Evolutionary conservation across 2,113 vertebrate genomes (phyloP), one percentile per base, ranked within the genome.

Genomic region (Macquaria ambigua): DNA sequence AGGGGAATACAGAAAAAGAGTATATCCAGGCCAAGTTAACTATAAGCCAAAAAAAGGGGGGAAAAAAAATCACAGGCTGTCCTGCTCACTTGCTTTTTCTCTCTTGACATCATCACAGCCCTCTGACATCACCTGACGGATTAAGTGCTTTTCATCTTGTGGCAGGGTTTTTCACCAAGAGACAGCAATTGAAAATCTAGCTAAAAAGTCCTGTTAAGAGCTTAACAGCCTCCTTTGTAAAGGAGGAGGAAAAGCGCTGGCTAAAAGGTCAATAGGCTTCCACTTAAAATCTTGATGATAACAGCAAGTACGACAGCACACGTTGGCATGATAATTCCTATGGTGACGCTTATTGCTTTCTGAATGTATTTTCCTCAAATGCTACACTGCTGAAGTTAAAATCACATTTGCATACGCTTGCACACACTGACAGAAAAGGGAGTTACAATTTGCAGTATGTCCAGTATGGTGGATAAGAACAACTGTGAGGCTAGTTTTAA

Each of bases 131-230:
- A 90, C 82, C 90, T 93, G 93, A 95, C 88, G 87, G 93, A 95
- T 94, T 94, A 95, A 95, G 94, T 94, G 93, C 93, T 93, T 94
- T 92, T 88, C 91, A 86, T 93, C 88, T 90, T 55, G 80, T 87
- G 85, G 76, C 87, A 83, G 59, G 55, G 59, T 88, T 92, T 88
- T 85, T 75, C 74, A 82, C 77, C 74, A 46, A 71, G 66, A 90
- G 41, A 87, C 79, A 69, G 85, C 83, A 88, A 87, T 88, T 79
- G 85, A 84, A 88, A 89, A 91, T 90, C 73, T 80, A 81, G 85
- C 86, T 81, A 83, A 91, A 87, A 92, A 92, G 87, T 92, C 93
- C 85, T 74, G 79, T 82, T 89, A 92, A 94, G 87, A 90, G 83
- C 87, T 94, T 91, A 93, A 94, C 89, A 82, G 84, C 84, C 71